Percentiles rank a stretch among this genome's conserved stretches.
Conservation (phyloP, 2,113 vertebrate species). For the Aramus guarauna region DNA sequence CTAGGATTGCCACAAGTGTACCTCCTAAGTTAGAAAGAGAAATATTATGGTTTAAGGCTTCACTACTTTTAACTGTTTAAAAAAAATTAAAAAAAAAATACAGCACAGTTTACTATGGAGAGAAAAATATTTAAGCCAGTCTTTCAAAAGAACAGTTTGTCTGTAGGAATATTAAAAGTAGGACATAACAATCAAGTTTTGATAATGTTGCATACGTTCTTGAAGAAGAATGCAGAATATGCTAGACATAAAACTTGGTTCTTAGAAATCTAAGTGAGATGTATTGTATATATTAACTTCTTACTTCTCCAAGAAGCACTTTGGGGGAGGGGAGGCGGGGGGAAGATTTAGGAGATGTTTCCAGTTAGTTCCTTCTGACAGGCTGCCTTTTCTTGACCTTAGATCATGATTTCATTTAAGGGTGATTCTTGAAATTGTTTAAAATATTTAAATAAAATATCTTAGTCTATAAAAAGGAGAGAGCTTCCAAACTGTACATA, state of each 20-base stretch:
- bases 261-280: background rate
- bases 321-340: too few relatives aligned
- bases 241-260: background rate
- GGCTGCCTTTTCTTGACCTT: background rate
- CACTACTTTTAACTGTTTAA: conserved; percentile 37
- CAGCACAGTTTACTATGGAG: background rate
- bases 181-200: background rate
- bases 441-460: background rate
- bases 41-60: conserved; percentile 58
- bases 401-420: background rate
- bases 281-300: background rate
- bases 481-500: background rate
- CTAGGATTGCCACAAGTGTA: conserved; percentile 70
- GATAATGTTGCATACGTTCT: background rate
- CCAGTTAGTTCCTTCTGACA: background rate
- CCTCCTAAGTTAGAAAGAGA: conserved; percentile 67
- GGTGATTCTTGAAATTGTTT: background rate
- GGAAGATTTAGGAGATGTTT: background rate
- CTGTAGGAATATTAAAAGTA: background rate
- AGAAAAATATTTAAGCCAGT: conserved; percentile 7
- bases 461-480: background rate
- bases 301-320: background rate
- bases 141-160: conserved; percentile 15
- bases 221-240: background rate
- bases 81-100: background rate